These are phyloP conservation scores for Ictidomys tridecemlineatus DNA, from an alignment of 2,113 vertebrate species.

Conservation along the genomic window DNA sequence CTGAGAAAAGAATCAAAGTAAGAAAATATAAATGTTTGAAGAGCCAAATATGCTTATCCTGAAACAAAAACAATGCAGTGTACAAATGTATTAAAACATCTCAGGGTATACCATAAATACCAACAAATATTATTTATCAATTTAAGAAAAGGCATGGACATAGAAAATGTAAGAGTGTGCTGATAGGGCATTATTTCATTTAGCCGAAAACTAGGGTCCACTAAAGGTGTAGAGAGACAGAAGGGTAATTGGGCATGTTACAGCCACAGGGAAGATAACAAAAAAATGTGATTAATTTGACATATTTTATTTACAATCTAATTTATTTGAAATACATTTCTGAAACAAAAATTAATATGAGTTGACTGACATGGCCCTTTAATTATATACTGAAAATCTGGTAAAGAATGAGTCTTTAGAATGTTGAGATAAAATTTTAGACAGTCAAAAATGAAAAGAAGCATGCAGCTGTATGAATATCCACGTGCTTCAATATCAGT, in stretches of 20 bases:
- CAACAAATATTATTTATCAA: not conserved
- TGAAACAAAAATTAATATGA: not conserved
- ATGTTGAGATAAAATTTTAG: not conserved
- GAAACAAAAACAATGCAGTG: not conserved
- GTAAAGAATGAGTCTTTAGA: not conserved
- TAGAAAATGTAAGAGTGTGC: not conserved
- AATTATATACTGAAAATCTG: not conserved
- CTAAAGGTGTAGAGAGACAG: not conserved
- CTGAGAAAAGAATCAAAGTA: not conserved
- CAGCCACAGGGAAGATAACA: not conserved
- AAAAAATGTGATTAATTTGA: not conserved
- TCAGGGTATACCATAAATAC: not conserved
- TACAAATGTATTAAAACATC: not conserved
- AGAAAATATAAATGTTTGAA: not conserved
- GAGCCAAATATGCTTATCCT: not conserved
- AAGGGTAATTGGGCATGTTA: not conserved
- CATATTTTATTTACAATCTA: not conserved
- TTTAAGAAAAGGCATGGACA: not conserved
- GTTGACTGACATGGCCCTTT: not conserved
- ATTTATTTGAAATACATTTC: not conserved
- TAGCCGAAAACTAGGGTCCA: not conserved
- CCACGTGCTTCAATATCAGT: not conserved
- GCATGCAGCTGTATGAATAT: not conserved
- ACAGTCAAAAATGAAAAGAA: not conserved
- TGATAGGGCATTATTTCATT: not conserved